Evolutionary conservation across 2,113 vertebrate genomes (phyloP).

Genomic region (Orientallactaga bullata): DNA sequence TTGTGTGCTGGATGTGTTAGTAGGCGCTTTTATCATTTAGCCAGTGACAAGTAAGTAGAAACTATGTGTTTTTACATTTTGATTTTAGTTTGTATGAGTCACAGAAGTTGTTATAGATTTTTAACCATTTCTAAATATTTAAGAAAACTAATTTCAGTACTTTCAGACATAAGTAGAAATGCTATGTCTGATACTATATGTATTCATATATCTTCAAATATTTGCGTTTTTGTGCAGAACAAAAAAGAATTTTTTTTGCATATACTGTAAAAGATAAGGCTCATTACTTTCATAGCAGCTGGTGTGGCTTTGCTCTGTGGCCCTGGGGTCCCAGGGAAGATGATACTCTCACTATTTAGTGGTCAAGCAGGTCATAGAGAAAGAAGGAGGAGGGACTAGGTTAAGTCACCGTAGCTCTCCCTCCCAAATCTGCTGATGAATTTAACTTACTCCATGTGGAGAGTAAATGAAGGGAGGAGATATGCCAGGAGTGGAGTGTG

Average conservation of each 20-base stretch:
- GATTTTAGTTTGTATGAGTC: not conserved
- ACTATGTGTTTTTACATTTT: not conserved
- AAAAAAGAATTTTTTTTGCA: not conserved
- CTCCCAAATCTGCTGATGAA: not conserved
- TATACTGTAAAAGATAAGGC: not conserved
- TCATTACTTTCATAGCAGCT: not conserved
- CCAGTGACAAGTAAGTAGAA: slow-evolving; percentile 93
- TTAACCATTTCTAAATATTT: slow-evolving; percentile 9
- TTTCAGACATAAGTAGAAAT: not conserved
- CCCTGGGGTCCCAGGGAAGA: not conserved
- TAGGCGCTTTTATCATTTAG: slow-evolving; percentile 89
- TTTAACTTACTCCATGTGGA: not conserved
- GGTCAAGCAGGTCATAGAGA: not conserved
- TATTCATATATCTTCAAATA: not conserved
- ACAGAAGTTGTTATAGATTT: not conserved
- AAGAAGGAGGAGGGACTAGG: not conserved
- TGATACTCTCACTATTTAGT: not conserved
- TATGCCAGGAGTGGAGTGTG: not conserved
- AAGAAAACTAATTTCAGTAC: slow-evolving; percentile 24
- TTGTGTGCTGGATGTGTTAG: slow-evolving; percentile 89
- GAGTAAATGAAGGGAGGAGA: not conserved
- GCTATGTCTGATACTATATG: not conserved
- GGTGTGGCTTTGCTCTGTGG: not conserved
- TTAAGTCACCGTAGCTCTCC: not conserved
- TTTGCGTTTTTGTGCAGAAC: not conserved